A percentile compares a stretch with the other conserved stretches of the same genome.
phyloP scores from a whole-genome alignment of 2,888 invertebrate species.

The Laothoe populi region DNA sequence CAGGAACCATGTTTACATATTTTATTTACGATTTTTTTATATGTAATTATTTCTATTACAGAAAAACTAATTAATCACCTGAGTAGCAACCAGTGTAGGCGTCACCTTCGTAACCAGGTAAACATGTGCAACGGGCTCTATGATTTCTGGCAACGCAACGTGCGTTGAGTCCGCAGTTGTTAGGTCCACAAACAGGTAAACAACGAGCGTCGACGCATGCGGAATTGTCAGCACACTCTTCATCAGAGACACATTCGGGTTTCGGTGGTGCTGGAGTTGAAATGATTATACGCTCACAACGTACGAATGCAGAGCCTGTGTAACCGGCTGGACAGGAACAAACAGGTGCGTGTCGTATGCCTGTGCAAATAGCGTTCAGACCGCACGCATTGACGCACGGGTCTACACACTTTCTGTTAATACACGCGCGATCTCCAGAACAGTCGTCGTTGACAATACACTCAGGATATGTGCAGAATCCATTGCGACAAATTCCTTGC shows the following conservation, averaged over 20 bases:
- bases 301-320: conserved; percentile 90
- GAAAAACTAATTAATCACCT: conserved; percentile 67
- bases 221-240: conserved; percentile 92
- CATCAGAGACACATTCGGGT: conserved; percentile 91
- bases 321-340: conserved; percentile 93
- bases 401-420: conserved; percentile 92
- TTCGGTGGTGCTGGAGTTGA: conserved; percentile 77
- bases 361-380: conserved; percentile 92
- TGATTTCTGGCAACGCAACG: conserved; percentile 92
- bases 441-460: conserved; percentile 95
- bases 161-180: conserved; percentile 91
- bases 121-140: conserved; percentile 92
- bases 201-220: conserved; percentile 92
- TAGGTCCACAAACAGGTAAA: conserved; percentile 89
- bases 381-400: conserved; percentile 94
- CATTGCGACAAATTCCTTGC: conserved; percentile 87
- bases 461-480: conserved; percentile 91
- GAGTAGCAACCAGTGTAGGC: conserved; percentile 91
- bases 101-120: conserved; percentile 93
- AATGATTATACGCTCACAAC: conserved; percentile 83
- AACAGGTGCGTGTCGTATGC: conserved; percentile 88
- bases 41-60: background rate
- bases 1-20: background rate
- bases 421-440: conserved; percentile 91
- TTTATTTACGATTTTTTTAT: background rate